phyloP scores from a whole-genome alignment of 2,888 invertebrate species.

The Dicranocentrus wangi region DNA sequence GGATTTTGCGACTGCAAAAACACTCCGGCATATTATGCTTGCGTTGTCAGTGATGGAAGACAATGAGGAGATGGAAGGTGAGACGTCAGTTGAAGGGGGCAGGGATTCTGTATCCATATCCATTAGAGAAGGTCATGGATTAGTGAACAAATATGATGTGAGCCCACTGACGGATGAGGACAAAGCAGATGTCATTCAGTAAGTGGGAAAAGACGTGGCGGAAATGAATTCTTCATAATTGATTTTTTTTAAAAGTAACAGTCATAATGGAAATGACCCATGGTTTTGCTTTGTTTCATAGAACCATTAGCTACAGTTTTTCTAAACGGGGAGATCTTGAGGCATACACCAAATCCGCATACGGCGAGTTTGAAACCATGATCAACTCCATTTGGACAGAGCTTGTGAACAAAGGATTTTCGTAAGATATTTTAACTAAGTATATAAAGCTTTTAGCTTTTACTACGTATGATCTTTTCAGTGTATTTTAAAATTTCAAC shows the following conservation, averaged over 20 bases:
- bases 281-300: too few relatives aligned
- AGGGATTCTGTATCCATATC: too few relatives aligned
- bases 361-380: conserved; percentile 82
- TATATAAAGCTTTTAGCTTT: too few relatives aligned
- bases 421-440: too few relatives aligned
- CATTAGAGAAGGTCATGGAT: not conserved
- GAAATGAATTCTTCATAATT: too few relatives aligned
- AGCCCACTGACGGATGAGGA: conserved; percentile 80
- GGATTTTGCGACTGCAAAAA: conserved; percentile 11
- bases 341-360: conserved; percentile 82
- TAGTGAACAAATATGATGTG: conserved; percentile 41
- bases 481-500: too few relatives aligned
- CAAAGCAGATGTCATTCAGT: conserved; percentile 83
- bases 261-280: too few relatives aligned
- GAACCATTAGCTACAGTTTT: conserved; percentile 89
- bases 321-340: conserved; percentile 90
- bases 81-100: not conserved
- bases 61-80: not conserved
- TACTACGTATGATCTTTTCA: too few relatives aligned
- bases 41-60: not conserved
- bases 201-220: too few relatives aligned
- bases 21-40: not conserved
- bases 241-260: too few relatives aligned
- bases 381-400: conserved; percentile 83
- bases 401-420: conserved; percentile 81